Base-by-base conservation (phyloP, 2,113 vertebrate genomes). In the Salvelinus fontinalis region DNA sequence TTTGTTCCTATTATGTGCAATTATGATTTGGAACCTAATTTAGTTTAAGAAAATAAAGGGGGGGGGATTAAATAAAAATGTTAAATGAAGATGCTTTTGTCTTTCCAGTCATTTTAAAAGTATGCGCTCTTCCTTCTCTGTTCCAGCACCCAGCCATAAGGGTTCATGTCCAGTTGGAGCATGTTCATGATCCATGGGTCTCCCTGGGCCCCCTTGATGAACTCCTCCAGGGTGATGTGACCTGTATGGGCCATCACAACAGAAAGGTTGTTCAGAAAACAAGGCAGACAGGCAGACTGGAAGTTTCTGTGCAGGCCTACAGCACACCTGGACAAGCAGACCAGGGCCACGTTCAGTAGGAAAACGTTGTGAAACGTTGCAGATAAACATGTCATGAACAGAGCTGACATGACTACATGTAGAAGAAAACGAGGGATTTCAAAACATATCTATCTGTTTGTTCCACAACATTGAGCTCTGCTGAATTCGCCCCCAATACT, bases 121-220 rank as follows among this genome's bases (percentile, higher is more conserved):
- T 88, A 79, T 5, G 91, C 86, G 3, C 90, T 94, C 81, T 82
- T 90, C n/a, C 91, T 88, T 66, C 90, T 86, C 62, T 92, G 91
- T 16, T 93, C 90, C 39, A 90, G 48, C 44, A 94, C 70, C 92
- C 93, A 94, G n/a, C 76, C 77, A 1, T 85, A 85, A 3, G 92
- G 92, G 70, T 93, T 93, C 80, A 93, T 89, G 78, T 94, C 92
- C 84, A 95, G 20, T 51, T 90, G 85, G 48, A 94, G 39, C 89
- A 94, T 92, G 78, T 85, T 92, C 12, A 92, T 85, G 54, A 95
- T 87, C 92, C 93, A 94, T 1, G 86, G 84, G 78, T 94, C 92
- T 71, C 87, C 84, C 81, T 90, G 82, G 0, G 92, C 90, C 0
- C 94, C 94, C 75, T 75, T 78, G 1, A 94, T 70, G 71, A 94